Percentiles rank a stretch among this genome's conserved stretches.
Evolutionary conservation across 2,113 vertebrate genomes (phyloP).

Genomic region (Ceuthmochares aereus): DNA sequence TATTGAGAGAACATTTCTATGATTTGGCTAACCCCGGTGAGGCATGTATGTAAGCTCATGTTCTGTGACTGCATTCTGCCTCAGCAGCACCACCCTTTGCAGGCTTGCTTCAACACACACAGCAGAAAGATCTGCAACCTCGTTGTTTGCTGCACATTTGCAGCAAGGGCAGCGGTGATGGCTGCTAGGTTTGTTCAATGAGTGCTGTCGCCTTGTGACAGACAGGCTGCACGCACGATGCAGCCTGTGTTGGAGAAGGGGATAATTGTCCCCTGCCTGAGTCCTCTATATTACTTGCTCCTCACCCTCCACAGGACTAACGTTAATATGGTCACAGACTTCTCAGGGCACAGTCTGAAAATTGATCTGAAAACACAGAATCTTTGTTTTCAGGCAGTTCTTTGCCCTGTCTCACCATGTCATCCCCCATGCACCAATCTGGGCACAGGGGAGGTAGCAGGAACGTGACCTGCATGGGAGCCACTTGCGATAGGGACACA

Average conservation of each 20-base stretch:
- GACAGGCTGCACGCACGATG: fast-evolving
- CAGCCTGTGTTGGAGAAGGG: neutral
- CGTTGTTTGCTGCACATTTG: fast-evolving
- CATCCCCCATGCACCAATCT: neutral
- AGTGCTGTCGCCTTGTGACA: neutral
- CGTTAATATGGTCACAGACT: neutral
- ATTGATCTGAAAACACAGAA: neutral
- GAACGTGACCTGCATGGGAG: neutral
- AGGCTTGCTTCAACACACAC: fast-evolving
- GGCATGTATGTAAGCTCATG: fast-evolving
- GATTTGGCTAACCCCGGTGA: neutral
- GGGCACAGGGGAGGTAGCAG: neutral
- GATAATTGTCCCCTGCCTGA: neutral
- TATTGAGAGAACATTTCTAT: too few species aligned
- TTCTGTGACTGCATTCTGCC: neutral
- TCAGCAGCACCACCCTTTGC: neutral
- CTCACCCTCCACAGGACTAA: neutral
- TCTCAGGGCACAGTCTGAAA: neutral
- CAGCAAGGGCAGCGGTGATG: too few species aligned
- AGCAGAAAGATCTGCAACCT: neutral
- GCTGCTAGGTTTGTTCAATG: neutral
- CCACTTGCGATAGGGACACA: fast-evolving
- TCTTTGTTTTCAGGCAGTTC: neutral
- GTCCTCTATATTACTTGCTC: neutral
- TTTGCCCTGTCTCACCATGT: neutral